Percentiles rank a stretch among this genome's conserved stretches.
phyloP scores from a whole-genome alignment of 2,888 invertebrate genomes.

The Pterobdella sp. region DNA sequence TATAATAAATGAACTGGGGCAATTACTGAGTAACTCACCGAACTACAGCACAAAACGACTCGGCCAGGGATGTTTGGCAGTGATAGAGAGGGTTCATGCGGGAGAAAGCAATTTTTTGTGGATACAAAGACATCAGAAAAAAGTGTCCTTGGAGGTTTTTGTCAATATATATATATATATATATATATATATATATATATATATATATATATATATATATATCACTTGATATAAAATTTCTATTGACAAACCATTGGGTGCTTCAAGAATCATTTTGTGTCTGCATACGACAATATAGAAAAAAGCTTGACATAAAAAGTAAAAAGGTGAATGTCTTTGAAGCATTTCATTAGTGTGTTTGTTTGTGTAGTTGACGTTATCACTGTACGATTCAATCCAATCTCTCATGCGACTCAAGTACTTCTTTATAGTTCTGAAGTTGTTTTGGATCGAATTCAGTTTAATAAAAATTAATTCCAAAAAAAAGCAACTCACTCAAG shows the following conservation, averaged over 20 bases:
- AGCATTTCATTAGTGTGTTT: constrained; percentile 57
- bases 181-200: not conserved
- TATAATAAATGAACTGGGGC: not conserved
- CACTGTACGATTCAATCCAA: constrained; percentile 79
- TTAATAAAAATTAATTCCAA: not conserved
- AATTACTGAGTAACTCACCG: constrained; percentile 45
- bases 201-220: not conserved
- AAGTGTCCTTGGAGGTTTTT: constrained; percentile 59
- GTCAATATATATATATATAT: constrained; percentile 2
- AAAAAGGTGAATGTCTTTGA: constrained; percentile 70
- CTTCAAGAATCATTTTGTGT: constrained; percentile 70
- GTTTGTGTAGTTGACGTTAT: constrained; percentile 51
- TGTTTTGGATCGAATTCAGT: not conserved
- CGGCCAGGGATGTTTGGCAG: constrained; percentile 56
- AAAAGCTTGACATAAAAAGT: constrained; percentile 79
- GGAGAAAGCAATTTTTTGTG: constrained; percentile 76
- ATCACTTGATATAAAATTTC: not conserved
- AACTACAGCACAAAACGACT: constrained; percentile 51
- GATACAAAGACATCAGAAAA: constrained; percentile 71
- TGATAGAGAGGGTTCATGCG: constrained; percentile 77
- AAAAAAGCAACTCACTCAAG: constrained; percentile 4
- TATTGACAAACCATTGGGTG: constrained; percentile 60
- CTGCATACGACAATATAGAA: constrained; percentile 87
- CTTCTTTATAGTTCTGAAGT: not conserved
- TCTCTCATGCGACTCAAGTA: constrained; percentile 56